These are phyloP conservation scores for Anolis sagrei DNA, from an alignment of 2,113 vertebrate species.

Conservation along the genomic window DNA sequence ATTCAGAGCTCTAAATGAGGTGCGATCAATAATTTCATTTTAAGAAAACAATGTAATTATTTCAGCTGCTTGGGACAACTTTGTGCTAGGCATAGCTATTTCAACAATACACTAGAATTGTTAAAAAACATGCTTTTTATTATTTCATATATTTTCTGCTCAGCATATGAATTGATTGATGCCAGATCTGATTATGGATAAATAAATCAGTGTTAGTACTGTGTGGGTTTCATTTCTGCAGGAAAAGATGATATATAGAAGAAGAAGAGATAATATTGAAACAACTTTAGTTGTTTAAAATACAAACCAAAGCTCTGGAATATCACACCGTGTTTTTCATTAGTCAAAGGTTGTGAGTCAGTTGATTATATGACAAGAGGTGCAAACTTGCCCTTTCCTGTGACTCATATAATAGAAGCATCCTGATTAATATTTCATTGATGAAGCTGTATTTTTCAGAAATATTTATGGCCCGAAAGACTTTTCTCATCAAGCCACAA, in stretches of 20 bases:
- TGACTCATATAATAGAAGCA: slow-evolving; percentile 22
- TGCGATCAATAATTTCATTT: slow-evolving; percentile 29
- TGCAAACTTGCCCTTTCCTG: slow-evolving; percentile 17
- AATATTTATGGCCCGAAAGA: slow-evolving; percentile 39
- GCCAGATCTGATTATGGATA: slow-evolving; percentile 4
- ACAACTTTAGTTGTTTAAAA: slow-evolving; percentile 3
- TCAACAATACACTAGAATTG: slow-evolving; percentile 40
- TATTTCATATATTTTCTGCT: slow-evolving; percentile 45
- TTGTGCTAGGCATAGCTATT: slow-evolving; percentile 56
- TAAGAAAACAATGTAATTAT: slow-evolving; percentile 32
- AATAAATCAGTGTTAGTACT: slow-evolving; percentile 23
- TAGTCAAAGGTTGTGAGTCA: slow-evolving; percentile 32
- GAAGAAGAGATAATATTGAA: not conserved
- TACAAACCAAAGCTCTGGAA: slow-evolving; percentile 12
- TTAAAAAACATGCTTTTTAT: slow-evolving; percentile 39
- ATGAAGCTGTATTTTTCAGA: slow-evolving; percentile 32
- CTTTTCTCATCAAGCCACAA: slow-evolving; percentile 23
- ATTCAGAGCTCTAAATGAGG: not conserved
- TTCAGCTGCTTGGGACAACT: slow-evolving; percentile 36
- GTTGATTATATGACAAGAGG: slow-evolving; percentile 34
- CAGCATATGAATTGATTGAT: slow-evolving; percentile 46
- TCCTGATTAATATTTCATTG: slow-evolving; percentile 40
- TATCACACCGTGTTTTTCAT: slow-evolving; percentile 16
- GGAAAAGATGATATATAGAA: not conserved
- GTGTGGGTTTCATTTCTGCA: slow-evolving; percentile 42